Evolutionary conservation across 2,888 invertebrate species (phyloP).

Genomic region (Lasioglossum malachurum): DNA sequence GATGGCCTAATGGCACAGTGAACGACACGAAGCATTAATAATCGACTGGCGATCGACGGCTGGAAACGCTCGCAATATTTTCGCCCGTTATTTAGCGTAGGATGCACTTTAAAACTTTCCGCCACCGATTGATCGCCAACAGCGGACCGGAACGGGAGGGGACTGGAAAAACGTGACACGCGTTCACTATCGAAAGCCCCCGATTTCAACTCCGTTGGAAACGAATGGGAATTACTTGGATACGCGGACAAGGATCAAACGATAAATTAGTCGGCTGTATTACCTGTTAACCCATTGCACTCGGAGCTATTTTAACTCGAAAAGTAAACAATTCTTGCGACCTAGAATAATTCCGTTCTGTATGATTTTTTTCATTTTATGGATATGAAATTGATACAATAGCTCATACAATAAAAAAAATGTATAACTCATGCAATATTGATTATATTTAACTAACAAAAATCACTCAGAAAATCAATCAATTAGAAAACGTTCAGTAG

Average conservation of each 20-base stretch:
- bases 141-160: slow-evolving; percentile 11
- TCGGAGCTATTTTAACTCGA: too few species aligned
- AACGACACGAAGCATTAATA: slow-evolving; percentile 34
- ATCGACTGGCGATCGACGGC: slow-evolving; percentile 25
- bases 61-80: neutral
- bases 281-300: slow-evolving; percentile 48
- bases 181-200: slow-evolving; percentile 40
- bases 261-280: slow-evolving; percentile 62
- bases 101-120: slow-evolving; percentile 39
- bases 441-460: too few species aligned
- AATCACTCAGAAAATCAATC: too few species aligned
- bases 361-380: too few species aligned
- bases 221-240: slow-evolving; percentile 52
- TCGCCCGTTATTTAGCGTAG: slow-evolving; percentile 20
- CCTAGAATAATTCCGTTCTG: too few species aligned
- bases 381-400: too few species aligned
- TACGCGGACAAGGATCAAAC: slow-evolving; percentile 54
- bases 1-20: slow-evolving; percentile 11
- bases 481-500: too few species aligned
- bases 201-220: slow-evolving; percentile 53
- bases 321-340: too few species aligned
- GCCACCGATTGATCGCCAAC: slow-evolving; percentile 35
- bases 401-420: too few species aligned
- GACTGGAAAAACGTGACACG: slow-evolving; percentile 45
- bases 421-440: too few species aligned